Evolutionary conservation across 2,113 vertebrate species (phyloP), one percentile per base, ranked within the genome.

Genomic region (Lathamus discolor): DNA sequence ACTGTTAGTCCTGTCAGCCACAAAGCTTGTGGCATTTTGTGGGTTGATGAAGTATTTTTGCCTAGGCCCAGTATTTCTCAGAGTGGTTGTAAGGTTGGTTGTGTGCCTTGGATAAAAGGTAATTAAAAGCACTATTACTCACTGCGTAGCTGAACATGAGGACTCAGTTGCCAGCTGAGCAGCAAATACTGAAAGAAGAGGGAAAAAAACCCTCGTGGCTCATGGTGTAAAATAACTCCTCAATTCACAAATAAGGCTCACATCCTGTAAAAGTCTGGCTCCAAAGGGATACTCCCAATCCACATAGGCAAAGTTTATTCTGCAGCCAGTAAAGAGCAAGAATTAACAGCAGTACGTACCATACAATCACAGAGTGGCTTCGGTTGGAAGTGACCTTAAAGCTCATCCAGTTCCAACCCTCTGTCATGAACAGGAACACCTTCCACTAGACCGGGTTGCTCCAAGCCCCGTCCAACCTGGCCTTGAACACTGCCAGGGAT

Each of bases 271-370:
- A 64, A 84, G 15, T 43, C 68, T 11, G 37, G 6, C 43, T 78
- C 17, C 11, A 0, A 5, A 16, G 19, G 31, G 23, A 17, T 27
- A 0, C 11, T 24, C 4, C 29, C 1, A 1, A 29, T 55, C 51
- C 46, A 0, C 0, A 2, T 0, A 1, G 44, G 11, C 66, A 9
- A 19, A 33, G 11, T 59, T 75, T 49, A 17, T 57, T 43, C 43
- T 18, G 61, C 43, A 13, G 69, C 89, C 86, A 35, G 73, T 1
- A 93, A 61, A 69, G 62, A 74, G 77, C 84, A 76, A 37, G 41
- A 55, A 29, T 17, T 24, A 51, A 17, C 62, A 48, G 5, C 48
- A 74, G 61, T 24, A 0, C 18, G 16, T 35, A 5, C 3, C 57
- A 24, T 59, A 59, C 33, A 35, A 59, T 35, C 33, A 35, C n/a